Conservation (phyloP, 2,888 invertebrate genomes). For the Eudemis profundana region DNA sequence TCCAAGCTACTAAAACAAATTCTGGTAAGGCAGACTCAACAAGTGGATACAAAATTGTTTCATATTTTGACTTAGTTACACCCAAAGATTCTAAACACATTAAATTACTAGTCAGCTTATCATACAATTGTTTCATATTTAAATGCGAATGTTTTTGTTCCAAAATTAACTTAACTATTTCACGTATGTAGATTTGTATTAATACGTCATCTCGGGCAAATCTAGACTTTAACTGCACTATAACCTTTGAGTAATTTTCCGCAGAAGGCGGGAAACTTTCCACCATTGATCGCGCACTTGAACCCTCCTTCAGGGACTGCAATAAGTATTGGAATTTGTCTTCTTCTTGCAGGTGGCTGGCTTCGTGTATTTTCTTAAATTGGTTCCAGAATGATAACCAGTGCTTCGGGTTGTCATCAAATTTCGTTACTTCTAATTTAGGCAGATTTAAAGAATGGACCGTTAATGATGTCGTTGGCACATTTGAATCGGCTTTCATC, state of each 20-base stretch:
- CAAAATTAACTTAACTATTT: neutral
- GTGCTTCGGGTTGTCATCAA: neutral
- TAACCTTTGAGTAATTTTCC: neutral
- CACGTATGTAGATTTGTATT: neutral
- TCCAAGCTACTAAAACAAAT: neutral
- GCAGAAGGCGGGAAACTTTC: neutral
- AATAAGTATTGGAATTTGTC: slow-evolving; percentile 9
- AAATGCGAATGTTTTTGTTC: too few species aligned
- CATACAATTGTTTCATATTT: neutral
- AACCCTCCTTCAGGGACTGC: neutral
- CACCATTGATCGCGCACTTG: neutral
- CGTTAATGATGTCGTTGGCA: too few species aligned
- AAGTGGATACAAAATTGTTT: neutral
- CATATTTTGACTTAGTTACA: neutral
- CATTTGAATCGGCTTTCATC: too few species aligned
- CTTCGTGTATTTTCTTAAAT: slow-evolving; percentile 2
- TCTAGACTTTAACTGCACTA: neutral
- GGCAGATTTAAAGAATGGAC: too few species aligned
- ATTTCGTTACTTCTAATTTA: neutral
- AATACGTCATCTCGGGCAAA: neutral
- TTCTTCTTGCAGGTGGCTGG: neutral
- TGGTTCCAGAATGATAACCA: neutral
- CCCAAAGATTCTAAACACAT: neutral
- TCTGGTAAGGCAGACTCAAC: slow-evolving; percentile 1
- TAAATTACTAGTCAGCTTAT: neutral